These are phyloP conservation scores for Oeneis ivallda DNA, from an alignment of 2,888 invertebrate species.

Conservation along the genomic window DNA sequence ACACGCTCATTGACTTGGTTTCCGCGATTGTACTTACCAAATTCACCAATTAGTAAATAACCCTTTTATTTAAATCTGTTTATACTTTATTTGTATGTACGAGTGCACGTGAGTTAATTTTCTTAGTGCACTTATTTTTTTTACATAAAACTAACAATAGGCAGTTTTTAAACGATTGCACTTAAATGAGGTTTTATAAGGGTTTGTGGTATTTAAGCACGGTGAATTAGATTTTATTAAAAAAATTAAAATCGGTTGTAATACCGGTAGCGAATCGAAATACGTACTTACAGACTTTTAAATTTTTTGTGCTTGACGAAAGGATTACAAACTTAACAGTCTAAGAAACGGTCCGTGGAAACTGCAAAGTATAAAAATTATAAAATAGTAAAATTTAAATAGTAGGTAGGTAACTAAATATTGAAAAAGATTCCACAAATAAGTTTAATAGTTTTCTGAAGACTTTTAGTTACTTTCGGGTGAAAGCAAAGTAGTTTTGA, in stretches of 20 bases:
- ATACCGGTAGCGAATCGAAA: constrained; percentile 21
- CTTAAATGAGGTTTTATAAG: constrained; percentile 43
- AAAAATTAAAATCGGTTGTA: neutral
- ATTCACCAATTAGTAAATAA: constrained; percentile 74
- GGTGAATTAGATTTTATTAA: neutral
- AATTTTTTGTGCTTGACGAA: constrained; percentile 16
- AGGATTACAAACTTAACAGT: neutral
- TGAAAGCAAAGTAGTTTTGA: no score
- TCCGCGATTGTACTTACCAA: constrained; percentile 64
- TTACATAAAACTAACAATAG: constrained; percentile 49
- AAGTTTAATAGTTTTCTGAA: no score
- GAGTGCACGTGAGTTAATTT: constrained; percentile 54
- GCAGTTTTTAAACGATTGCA: constrained; percentile 58
- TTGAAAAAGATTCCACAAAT: no score
- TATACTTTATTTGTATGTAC: constrained; percentile 55
- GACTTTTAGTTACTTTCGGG: no score
- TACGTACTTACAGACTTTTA: neutral
- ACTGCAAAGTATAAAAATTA: no score
- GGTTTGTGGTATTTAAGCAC: constrained; percentile 40
- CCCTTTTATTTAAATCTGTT: constrained; percentile 63
- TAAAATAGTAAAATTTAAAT: neutral
- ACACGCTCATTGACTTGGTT: constrained; percentile 75
- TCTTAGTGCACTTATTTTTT: constrained; percentile 65
- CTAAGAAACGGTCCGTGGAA: neutral
- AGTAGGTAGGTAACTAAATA: no score